Conservation (phyloP, 2,888 invertebrate genomes). For the Apamea crenata region DNA sequence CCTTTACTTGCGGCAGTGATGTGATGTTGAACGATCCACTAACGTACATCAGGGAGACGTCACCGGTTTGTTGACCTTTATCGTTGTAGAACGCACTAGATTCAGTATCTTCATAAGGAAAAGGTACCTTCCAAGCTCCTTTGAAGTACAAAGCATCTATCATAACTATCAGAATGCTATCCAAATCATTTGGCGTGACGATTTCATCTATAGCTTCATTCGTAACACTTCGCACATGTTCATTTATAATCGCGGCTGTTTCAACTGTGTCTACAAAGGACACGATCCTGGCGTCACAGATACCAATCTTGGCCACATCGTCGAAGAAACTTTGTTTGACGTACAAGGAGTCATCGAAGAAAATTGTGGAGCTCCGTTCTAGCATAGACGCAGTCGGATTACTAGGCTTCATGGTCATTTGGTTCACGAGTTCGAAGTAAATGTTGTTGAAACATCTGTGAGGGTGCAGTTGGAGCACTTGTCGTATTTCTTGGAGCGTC, state of each 20-base stretch:
- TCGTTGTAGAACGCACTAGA: conserved; percentile 78
- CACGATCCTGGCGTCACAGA: conserved; percentile 73
- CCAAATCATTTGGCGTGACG: conserved; percentile 77
- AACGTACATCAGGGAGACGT: conserved; percentile 81
- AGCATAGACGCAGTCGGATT: conserved; percentile 69
- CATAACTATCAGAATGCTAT: conserved; percentile 73
- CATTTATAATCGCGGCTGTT: conserved; percentile 78
- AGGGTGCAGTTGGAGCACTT: conserved; percentile 75
- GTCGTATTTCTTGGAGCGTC: conserved; percentile 76
- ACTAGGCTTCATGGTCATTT: conserved; percentile 62
- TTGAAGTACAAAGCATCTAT: conserved; percentile 84
- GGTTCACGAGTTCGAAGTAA: conserved; percentile 76
- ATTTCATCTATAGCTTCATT: conserved; percentile 81
- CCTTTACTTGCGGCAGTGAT: conserved; percentile 69
- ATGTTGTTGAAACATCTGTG: conserved; percentile 81
- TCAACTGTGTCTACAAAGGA: conserved; percentile 71
- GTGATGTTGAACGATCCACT: conserved; percentile 71
- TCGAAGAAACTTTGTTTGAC: conserved; percentile 72
- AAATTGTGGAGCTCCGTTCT: conserved; percentile 78
- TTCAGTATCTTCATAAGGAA: conserved; percentile 76
- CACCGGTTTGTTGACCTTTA: conserved; percentile 73
- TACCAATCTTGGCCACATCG: conserved; percentile 67
- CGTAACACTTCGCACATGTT: conserved; percentile 77
- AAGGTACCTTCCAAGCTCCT: conserved; percentile 79
- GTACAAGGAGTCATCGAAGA: conserved; percentile 73